Evolutionary conservation across 2,113 vertebrate species (phyloP).

Genomic region (Barnardius zonarius): DNA sequence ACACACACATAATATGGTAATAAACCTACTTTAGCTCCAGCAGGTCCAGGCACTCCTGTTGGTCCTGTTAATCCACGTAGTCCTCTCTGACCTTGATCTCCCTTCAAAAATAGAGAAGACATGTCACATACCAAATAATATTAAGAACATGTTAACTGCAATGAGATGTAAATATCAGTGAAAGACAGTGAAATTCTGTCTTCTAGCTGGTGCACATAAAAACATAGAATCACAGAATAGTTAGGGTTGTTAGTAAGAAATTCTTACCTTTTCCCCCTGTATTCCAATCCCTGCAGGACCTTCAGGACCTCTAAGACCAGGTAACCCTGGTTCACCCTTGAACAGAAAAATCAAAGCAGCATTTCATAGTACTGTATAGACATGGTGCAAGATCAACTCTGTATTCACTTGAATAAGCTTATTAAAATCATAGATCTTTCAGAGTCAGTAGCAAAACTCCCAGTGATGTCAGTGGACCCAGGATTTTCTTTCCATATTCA

Average conservation of each 20-base stretch:
- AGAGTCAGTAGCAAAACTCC: neutral
- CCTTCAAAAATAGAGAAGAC: constrained; percentile 67
- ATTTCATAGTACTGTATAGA: neutral
- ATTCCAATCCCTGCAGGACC: constrained; percentile 82
- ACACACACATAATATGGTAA: neutral
- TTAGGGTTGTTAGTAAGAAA: neutral
- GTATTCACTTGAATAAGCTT: neutral
- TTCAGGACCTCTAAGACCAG: constrained; percentile 83
- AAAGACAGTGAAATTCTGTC: neutral
- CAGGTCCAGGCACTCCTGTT: constrained; percentile 79
- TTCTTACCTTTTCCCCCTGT: constrained; percentile 86
- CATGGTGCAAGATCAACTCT: neutral
- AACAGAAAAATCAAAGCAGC: neutral
- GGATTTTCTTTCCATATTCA: neutral
- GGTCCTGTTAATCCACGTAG: constrained; percentile 85
- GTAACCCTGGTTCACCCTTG: constrained; percentile 83
- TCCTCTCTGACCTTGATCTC: constrained; percentile 87
- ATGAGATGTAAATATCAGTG: neutral
- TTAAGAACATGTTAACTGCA: neutral
- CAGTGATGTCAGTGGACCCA: neutral
- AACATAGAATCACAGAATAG: neutral
- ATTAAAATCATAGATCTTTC: neutral
- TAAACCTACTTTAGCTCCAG: constrained; percentile 83
- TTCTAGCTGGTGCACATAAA: neutral
- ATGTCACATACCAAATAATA: neutral